Evolutionary conservation across 2,888 invertebrate genomes (phyloP).

Genomic region (Odontocolon sp.): DNA sequence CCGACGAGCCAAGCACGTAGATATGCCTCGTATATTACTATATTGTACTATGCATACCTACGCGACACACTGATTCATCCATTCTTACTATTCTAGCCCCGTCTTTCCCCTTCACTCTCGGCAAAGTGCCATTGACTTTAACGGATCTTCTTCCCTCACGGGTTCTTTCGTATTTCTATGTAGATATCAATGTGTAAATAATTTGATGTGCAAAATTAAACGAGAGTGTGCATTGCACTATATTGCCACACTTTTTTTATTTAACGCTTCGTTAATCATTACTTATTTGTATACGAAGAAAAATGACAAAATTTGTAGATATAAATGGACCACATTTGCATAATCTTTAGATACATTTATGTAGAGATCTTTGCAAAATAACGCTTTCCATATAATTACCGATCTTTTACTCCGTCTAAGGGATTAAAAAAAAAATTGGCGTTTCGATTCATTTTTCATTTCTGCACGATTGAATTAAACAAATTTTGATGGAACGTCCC

Average conservation of each 20-base stretch:
- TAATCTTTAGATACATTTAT: not conserved
- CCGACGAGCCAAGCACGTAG: conserved; percentile 13
- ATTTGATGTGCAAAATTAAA: not conserved
- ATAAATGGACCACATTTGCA: not conserved
- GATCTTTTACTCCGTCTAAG: too few species aligned
- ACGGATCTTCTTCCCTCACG: conserved; percentile 41
- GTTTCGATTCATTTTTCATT: too few species aligned
- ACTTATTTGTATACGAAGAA: not conserved
- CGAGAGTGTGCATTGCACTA: too few species aligned
- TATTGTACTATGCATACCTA: conserved; percentile 49
- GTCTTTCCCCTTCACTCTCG: conserved; percentile 43
- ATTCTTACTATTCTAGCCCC: conserved; percentile 57
- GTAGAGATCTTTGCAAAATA: not conserved
- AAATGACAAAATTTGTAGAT: not conserved
- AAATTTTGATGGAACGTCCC: not conserved
- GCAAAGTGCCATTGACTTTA: conserved; percentile 66
- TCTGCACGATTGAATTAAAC: not conserved
- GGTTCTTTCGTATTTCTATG: not conserved
- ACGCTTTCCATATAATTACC: too few species aligned
- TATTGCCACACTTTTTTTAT: too few species aligned
- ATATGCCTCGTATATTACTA: conserved; percentile 39
- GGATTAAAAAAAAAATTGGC: too few species aligned
- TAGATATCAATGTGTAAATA: not conserved
- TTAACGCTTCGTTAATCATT: too few species aligned
- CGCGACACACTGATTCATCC: conserved; percentile 55